These are phyloP conservation scores for Chaenogobius annularis DNA, from an alignment of 2,113 vertebrate species.

Conservation along the genomic window DNA sequence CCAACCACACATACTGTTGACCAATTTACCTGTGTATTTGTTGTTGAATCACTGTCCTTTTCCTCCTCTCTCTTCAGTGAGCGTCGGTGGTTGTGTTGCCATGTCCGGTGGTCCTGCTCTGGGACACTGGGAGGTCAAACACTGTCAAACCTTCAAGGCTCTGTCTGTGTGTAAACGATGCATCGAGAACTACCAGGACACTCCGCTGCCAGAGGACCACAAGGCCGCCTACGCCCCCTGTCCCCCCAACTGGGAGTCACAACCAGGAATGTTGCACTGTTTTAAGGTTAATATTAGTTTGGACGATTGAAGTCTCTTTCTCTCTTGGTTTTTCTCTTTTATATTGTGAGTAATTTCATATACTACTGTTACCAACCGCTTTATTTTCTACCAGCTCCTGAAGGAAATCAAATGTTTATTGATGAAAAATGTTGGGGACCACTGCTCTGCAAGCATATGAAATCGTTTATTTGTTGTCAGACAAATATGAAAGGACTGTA, in stretches of 20 bases:
- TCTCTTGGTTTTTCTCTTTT: not conserved
- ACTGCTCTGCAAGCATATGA: no score
- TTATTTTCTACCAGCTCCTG: no score
- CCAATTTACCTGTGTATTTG: no score
- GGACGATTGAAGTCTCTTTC: not conserved
- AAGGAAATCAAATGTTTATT: no score
- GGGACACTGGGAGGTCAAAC: conserved; percentile 92
- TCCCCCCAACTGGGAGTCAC: conserved; percentile 86
- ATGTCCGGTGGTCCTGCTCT: conserved; percentile 78
- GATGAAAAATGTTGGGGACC: no score
- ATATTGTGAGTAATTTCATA: not conserved
- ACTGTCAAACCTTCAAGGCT: conserved; percentile 84
- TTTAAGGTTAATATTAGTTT: conserved; percentile 82
- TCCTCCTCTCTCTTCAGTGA: conserved; percentile 67
- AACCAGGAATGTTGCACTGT: conserved; percentile 79
- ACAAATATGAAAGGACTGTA: no score
- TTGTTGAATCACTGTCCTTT: no score
- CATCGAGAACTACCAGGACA: conserved; percentile 66
- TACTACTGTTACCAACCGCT: no score
- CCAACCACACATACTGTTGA: no score
- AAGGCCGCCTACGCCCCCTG: conserved; percentile 77
- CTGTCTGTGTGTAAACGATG: conserved; percentile 88
- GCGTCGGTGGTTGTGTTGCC: conserved; percentile 85
- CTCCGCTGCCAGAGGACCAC: conserved; percentile 63
- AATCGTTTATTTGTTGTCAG: no score